Conservation (phyloP, 2,888 invertebrate species). For the Mythimna ferrago region DNA sequence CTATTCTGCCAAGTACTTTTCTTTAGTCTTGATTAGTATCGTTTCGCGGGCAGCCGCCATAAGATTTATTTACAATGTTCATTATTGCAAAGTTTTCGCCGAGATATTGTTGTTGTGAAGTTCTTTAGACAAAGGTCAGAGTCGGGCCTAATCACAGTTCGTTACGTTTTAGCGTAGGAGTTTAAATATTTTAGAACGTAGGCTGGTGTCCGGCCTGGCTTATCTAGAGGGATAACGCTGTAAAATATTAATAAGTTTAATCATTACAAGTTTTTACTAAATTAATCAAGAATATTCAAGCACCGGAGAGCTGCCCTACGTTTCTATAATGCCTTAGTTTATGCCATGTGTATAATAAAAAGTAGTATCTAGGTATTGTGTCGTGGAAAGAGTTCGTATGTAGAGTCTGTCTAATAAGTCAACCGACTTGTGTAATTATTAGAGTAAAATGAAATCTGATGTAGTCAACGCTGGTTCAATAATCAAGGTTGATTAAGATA, state of each 20-base stretch:
- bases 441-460: too few relatives aligned
- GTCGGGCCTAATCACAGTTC: constrained; percentile 55
- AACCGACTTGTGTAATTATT: too few relatives aligned
- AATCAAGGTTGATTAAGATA: too few relatives aligned
- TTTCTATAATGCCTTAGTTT: background rate
- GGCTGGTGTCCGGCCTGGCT: constrained; percentile 30
- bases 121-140: constrained; percentile 62
- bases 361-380: too few relatives aligned
- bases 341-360: background rate
- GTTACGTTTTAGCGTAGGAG: constrained; percentile 51
- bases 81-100: constrained; percentile 60
- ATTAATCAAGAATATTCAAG: background rate
- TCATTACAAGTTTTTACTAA: constrained; percentile 10
- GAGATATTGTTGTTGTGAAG: constrained; percentile 62
- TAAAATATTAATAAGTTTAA: constrained; percentile 16
- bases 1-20: constrained; percentile 63
- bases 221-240: constrained; percentile 11
- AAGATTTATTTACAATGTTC: constrained; percentile 65
- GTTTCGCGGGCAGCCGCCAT: constrained; percentile 62
- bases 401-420: too few relatives aligned
- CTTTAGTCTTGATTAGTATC: constrained; percentile 66
- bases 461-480: too few relatives aligned
- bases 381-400: too few relatives aligned
- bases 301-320: background rate
- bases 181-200: constrained; percentile 52